Evolutionary conservation across 2,113 vertebrate genomes (phyloP), one percentile per base, ranked within the genome.

Genomic region (Ivindomyrus marchei): DNA sequence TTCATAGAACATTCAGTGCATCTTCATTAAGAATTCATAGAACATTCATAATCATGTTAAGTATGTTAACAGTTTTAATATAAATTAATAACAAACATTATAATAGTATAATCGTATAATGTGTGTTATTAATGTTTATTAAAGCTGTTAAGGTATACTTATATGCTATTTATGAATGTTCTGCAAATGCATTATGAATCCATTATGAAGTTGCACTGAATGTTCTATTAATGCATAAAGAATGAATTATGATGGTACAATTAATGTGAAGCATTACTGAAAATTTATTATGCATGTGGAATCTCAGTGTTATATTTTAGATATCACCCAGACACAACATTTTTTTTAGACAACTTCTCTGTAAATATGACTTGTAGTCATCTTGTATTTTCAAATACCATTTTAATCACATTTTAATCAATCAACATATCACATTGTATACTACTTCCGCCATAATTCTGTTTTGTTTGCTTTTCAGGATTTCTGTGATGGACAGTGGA

Each of bases 401-500:
- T 47, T 56, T 87, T 52, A 45, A 6, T 15, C 85, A 8, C 8
- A 52, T 86, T 15, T 52, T 8, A 52, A 74, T 36, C n/a, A 13
- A 2, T 39, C 31, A 19, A 42, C 74, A 17, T 42, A 80, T 15
- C 36, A 19, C 52, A 24, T 45, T 89, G 31, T 45, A 21, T 77
- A 10, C 13, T 62, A 36, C 70, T 8, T 27, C 19, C 0, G 0
- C 47, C 36, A 85, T 89, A 90, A 2, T 31, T 5, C 39, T 86
- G 52, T 80, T 74, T 89, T 6, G 15, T 84, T 95, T 85, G 92
- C 42, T 39, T 93, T 94, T 85, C 95, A 99, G 98, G 92, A 93
- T 98, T 91, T 95, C 94, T 0, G 85, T 98, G 47, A 88, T 98
- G 94, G 97, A 97, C 0, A 97, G 96, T 2, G 98, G 98, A 36